Base-by-base conservation (phyloP, 1,140 invertebrate genomes). In the Polypedilum pembai region DNA sequence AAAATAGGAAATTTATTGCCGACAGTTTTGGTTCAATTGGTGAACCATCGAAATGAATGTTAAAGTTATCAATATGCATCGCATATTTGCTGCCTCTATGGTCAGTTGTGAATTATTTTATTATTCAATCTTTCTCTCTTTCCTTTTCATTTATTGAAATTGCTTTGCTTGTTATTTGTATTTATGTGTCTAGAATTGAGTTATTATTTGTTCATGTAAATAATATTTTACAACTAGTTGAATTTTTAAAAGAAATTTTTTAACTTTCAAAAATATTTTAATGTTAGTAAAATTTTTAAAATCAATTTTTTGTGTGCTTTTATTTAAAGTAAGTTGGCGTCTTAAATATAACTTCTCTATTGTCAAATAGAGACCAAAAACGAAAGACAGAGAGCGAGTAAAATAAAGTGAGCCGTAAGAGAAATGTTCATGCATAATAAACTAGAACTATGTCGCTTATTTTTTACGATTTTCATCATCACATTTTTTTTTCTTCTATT, bases 401-500 rank as follows among this genome's bases (percentile, higher is more conserved):
- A 15, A 56, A 56, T 56, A 56, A 56, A 56, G 45, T 56, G 45
- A 56, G 45, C 45, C 45, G 45, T 56, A 56, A 56, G 45, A 56
- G 12, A 56, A 33, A 56, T 56, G 45, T 56, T 56, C 45, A 56
- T 56, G 45, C 45, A 56, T 56, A 56, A 56, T 56, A 56, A 56
- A 56, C 45, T 56, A 56, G 45, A 56, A 56, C 45, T 56, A 56
- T 56, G n/a, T 56, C 45, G 45, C 45, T 56, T 56, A 56, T 56
- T 56, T 56, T 56, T 56, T 56, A 56, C 45, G 45, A 56, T 56
- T 56, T 56, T 56, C 45, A 56, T 56, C 45, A 56, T 56, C 45
- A 15, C 45, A 56, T n/a, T 56, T 15, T 56, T 12, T 56, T 56
- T 56, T 15, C 3, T 56, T 8, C 45, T n/a, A n/a, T 56, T 45